These are phyloP conservation scores for Scatophagus argus DNA, from an alignment of 2,113 vertebrate genomes.

Conservation along the genomic window DNA sequence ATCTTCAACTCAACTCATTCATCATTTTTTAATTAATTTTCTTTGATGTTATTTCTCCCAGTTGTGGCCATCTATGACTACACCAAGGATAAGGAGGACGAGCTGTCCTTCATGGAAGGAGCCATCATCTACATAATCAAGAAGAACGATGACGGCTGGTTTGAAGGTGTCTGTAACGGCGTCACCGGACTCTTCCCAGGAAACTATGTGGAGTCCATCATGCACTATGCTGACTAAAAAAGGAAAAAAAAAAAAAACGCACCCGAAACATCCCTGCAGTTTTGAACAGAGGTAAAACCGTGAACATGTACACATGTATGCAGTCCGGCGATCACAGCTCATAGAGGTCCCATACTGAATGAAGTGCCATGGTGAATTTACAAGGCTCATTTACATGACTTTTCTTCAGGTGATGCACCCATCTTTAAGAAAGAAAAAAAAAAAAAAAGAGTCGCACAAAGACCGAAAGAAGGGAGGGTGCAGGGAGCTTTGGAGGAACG, in stretches of 20 bases:
- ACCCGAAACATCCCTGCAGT: neutral
- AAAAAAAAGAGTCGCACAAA: constrained; percentile 41
- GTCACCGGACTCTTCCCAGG: constrained; percentile 98
- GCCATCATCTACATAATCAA: constrained; percentile 99
- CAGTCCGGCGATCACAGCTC: constrained; percentile 36
- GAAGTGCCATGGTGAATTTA: constrained; percentile 70
- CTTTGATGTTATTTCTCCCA: constrained; percentile 48
- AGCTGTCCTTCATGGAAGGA: constrained; percentile 98
- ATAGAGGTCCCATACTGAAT: constrained; percentile 52
- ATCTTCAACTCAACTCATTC: neutral
- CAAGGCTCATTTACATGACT: too few species aligned
- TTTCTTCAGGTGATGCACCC: constrained; percentile 24
- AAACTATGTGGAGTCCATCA: constrained; percentile 99
- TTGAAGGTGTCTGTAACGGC: constrained; percentile 96
- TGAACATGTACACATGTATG: constrained; percentile 61
- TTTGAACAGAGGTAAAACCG: constrained; percentile 46
- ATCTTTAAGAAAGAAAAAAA: constrained; percentile 13
- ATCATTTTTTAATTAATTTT: neutral
- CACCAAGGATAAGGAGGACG: constrained; percentile 98
- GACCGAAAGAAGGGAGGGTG: neutral
- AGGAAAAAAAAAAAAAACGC: neutral
- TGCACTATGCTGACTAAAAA: constrained; percentile 98
- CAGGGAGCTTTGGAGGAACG: constrained; percentile 16
- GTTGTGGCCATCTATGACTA: constrained; percentile 99
- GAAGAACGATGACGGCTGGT: constrained; percentile 99